Percentiles rank a stretch among this genome's conserved stretches.
Conservation (phyloP, 35 echinoderm and acorn worm genomes). For the Chiridota heheva region DNA sequence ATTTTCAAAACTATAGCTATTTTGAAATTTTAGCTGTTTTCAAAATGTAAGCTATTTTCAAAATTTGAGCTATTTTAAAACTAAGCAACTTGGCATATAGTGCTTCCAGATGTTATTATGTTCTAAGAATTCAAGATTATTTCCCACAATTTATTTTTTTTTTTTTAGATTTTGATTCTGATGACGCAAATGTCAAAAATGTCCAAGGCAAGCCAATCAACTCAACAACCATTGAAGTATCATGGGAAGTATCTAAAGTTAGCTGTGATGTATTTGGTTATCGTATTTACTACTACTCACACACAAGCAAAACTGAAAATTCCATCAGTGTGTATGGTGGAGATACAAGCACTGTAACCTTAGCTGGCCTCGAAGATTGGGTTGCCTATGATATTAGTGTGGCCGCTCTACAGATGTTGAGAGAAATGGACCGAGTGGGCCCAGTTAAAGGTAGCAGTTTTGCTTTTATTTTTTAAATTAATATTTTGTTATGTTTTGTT, state of each 20-base stretch:
- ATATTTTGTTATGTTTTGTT: too few species aligned
- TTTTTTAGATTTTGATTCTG: neutral
- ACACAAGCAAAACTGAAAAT: neutral
- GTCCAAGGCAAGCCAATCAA: neutral
- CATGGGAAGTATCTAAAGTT: conserved; percentile 10
- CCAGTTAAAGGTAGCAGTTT: conserved; percentile 29
- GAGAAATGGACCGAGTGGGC: conserved; percentile 49
- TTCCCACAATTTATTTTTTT: neutral
- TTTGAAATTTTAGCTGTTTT: too few species aligned
- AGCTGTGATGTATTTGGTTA: conserved; percentile 36
- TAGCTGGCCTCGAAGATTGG: conserved; percentile 9
- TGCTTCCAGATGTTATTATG: too few species aligned
- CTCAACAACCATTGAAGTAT: neutral
- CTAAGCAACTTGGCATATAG: too few species aligned
- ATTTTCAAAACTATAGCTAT: too few species aligned
- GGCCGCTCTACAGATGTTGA: conserved; percentile 21
- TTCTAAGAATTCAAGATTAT: neutral
- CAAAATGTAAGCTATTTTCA: too few species aligned
- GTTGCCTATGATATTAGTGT: conserved; percentile 44
- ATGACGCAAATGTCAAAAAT: conserved; percentile 14
- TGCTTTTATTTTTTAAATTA: too few species aligned
- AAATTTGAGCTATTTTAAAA: too few species aligned
- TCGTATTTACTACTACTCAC: conserved; percentile 9
- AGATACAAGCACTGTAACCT: neutral
- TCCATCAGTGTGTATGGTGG: conserved; percentile 29